Evolutionary conservation across 2,797 vertebrate genomes (phyloP).

Genomic region (Tapirus indicus): DNA sequence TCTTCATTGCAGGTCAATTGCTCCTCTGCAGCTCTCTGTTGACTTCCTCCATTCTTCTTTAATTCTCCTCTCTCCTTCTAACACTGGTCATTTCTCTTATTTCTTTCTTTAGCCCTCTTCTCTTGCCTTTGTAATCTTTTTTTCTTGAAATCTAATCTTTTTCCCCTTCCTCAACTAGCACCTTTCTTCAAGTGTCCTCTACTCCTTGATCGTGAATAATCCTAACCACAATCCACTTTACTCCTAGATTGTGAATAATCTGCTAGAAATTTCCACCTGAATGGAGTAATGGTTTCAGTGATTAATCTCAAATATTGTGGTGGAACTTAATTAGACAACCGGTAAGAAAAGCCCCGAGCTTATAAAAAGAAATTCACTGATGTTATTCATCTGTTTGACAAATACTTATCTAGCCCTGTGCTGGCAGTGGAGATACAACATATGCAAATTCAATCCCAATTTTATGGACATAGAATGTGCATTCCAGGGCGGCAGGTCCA

Average conservation of each 20-base stretch:
- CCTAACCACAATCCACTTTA: no score
- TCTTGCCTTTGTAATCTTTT: not conserved
- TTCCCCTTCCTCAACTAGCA: not conserved
- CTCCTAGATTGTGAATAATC: not conserved
- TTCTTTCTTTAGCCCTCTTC: not conserved
- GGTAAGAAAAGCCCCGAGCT: not conserved
- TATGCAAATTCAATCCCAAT: not conserved
- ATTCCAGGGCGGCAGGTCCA: not conserved
- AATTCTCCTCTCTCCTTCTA: not conserved
- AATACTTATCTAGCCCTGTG: not conserved
- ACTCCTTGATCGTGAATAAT: not conserved
- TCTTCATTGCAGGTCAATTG: no score
- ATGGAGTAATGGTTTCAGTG: not conserved
- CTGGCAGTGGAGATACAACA: not conserved
- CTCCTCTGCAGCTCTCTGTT: not conserved
- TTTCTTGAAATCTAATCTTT: not conserved
- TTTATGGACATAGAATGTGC: not conserved
- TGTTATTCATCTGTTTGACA: not conserved
- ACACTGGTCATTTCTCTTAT: not conserved
- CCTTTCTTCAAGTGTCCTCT: not conserved
- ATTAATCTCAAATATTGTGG: not conserved
- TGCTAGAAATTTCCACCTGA: not conserved
- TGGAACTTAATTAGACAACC: not conserved
- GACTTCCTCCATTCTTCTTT: not conserved
- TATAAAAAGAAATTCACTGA: not conserved